Evolutionary conservation across 64 coral and sea anemone genomes (phyloP).

Genomic region (Cladopsammia gracilis): DNA sequence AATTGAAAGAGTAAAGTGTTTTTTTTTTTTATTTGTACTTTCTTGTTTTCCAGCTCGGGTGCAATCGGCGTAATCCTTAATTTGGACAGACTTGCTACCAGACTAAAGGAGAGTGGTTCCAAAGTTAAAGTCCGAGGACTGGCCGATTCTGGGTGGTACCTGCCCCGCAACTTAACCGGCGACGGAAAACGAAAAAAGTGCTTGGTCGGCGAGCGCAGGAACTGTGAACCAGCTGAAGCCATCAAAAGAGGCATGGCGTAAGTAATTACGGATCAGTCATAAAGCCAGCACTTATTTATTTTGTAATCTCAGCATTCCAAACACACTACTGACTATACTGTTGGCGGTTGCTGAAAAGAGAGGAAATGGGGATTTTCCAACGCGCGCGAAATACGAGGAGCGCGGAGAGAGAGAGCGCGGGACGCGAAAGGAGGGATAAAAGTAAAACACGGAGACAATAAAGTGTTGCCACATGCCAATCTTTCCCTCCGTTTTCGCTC

Average conservation of each 20-base stretch:
- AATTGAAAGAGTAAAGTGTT: too few relatives aligned
- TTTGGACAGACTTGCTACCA: slow-evolving; percentile 73
- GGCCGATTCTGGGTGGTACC: slow-evolving; percentile 90
- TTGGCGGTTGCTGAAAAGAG: too few relatives aligned
- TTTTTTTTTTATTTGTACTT: too few relatives aligned
- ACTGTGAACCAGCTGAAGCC: slow-evolving; percentile 54
- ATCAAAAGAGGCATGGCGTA: slow-evolving; percentile 57
- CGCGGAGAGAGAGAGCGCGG: too few relatives aligned
- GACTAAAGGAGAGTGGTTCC: slow-evolving; percentile 34
- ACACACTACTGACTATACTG: neutral
- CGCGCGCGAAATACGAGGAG: too few relatives aligned
- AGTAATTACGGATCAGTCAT: neutral
- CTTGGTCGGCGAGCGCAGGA: neutral
- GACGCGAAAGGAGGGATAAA: too few relatives aligned
- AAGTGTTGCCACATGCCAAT: too few relatives aligned
- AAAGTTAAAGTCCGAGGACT: slow-evolving; percentile 84
- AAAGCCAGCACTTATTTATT: too few relatives aligned
- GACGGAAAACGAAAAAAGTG: neutral
- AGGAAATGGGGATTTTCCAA: too few relatives aligned
- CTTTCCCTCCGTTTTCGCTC: too few relatives aligned
- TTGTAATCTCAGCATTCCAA: too few relatives aligned
- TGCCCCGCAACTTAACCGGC: neutral
- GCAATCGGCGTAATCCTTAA: slow-evolving; percentile 94
- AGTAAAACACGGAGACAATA: too few relatives aligned
- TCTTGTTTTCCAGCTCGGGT: slow-evolving; percentile 70